These are phyloP conservation scores for Pipistrellus pipistrellus DNA, from an alignment of 2,797 vertebrate species.

Conservation along the genomic window DNA sequence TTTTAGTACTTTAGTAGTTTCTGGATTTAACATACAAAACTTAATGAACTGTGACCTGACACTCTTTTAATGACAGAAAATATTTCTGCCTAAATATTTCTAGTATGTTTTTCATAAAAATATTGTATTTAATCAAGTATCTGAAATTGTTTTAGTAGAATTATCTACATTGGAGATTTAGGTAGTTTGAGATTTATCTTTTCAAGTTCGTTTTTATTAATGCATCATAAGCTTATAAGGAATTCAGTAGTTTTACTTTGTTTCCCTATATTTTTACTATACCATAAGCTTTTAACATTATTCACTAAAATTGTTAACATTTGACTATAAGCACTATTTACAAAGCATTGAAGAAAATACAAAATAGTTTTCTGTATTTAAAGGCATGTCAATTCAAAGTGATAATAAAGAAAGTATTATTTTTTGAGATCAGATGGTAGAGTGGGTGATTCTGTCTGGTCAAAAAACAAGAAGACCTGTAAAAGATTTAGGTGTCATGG, in stretches of 20 bases:
- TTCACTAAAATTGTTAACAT: not conserved
- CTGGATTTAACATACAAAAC: not conserved
- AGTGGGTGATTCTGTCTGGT: conserved; percentile 10
- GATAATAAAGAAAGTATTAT: not conserved
- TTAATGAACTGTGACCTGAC: not conserved
- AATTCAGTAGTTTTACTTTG: not conserved
- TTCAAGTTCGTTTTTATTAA: not conserved
- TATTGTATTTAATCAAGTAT: not conserved
- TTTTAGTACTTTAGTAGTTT: not conserved
- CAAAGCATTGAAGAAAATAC: not conserved
- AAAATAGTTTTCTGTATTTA: not conserved
- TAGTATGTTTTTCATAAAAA: not conserved
- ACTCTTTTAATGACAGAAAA: not conserved
- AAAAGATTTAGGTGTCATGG: conserved; percentile 34
- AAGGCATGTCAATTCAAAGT: not conserved
- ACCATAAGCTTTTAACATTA: not conserved
- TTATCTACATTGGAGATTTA: not conserved
- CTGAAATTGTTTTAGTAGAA: not conserved
- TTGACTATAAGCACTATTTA: not conserved
- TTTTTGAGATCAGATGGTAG: not conserved
- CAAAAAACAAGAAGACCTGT: conserved; percentile 12
- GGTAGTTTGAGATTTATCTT: not conserved
- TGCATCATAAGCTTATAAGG: not conserved
- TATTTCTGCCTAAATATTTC: not conserved
- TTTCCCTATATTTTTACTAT: not conserved